Percentiles rank a stretch among this genome's conserved stretches.
Conservation (phyloP, 2,797 vertebrate species). For the Erethizon dorsatum region DNA sequence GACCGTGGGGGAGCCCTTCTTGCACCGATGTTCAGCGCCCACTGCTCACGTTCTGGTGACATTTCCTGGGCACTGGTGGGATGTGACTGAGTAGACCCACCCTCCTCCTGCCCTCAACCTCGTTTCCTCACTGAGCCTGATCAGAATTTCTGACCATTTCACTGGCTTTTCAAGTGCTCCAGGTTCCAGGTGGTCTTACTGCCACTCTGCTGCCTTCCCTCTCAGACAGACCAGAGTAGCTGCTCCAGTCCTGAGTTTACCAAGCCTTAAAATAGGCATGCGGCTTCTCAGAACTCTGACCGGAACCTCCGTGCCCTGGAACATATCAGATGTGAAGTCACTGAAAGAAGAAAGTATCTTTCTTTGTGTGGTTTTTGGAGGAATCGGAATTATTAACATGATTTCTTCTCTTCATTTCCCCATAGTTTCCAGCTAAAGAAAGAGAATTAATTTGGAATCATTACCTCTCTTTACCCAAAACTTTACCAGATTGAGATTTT, state of each 20-base stretch:
- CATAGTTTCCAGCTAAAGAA: not conserved
- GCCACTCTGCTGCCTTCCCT: not conserved
- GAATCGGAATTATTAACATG: not conserved
- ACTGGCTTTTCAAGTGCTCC: not conserved
- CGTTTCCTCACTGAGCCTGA: not conserved
- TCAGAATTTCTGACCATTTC: not conserved
- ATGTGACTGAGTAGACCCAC: too few species aligned
- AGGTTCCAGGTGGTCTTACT: accelerated
- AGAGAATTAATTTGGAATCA: not conserved
- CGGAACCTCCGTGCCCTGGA: not conserved
- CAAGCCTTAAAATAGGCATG: not conserved
- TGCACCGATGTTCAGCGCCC: not conserved
- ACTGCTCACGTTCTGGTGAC: not conserved
- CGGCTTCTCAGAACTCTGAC: not conserved
- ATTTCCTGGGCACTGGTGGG: not conserved
- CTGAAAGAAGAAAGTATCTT: conserved; percentile 17
- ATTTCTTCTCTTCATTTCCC: not conserved
- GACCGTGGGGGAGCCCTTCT: accelerated
- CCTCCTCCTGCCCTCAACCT: not conserved
- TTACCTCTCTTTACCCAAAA: not conserved
- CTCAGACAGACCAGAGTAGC: not conserved
- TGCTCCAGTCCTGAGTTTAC: not conserved
- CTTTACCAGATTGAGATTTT: not conserved
- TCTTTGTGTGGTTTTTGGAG: not conserved
- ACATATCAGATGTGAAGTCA: not conserved